Base-by-base conservation (phyloP, 2,113 vertebrate species). In the Dasyurus viverrinus region DNA sequence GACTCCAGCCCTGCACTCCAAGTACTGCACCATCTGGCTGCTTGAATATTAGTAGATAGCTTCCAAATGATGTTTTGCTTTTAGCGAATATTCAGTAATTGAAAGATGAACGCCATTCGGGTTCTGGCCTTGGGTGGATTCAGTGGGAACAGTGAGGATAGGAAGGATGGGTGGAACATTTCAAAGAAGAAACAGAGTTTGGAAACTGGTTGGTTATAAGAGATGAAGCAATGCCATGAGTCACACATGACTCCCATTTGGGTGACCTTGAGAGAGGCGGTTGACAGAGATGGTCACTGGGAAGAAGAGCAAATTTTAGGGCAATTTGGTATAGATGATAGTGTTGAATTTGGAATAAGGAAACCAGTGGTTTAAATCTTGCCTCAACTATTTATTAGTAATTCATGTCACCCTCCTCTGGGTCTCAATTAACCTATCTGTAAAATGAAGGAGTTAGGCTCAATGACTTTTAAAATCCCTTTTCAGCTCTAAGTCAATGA, bases 101-200 rank as follows among this genome's bases (percentile, higher is more conserved):
- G 27, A 93, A 3, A 89, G 54, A 4, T 95, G 30, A 92, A 5
- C n/a, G 54, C 2, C 2, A 96, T 76, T 76, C 89, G 92, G 53
- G 1, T 2, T 27, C 55, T 90, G 90, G 94, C 52, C 19, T 90
- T 91, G 19, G 47, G 19, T 36, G 91, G 53, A 92, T 91, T n/a
- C 50, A 97, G 55, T 94, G 91, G 92, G 12, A 92, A 93, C 11
- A 55, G 22, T 93, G 57, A 89, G 8, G 3, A 97, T 0, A 0
- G 2, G 93, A 54, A 89, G 46, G 95, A 92, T 53, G 8, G 9
- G 60, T 26, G 36, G 92, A 53, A n/a, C 30, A 91, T 92, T 95
- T 89, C 95, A 91, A 26, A 55, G 89, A 96, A 92, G 53, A 55
- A 54, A n/a, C 11, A 91, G 19, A 23, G 54, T 94, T 96, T 97